A percentile compares a stretch with the other conserved stretches of the same genome.
These are phyloP conservation scores for Trachymyrmex septentrionalis DNA, from an alignment of 1,140 invertebrate species.

Conservation along the genomic window DNA sequence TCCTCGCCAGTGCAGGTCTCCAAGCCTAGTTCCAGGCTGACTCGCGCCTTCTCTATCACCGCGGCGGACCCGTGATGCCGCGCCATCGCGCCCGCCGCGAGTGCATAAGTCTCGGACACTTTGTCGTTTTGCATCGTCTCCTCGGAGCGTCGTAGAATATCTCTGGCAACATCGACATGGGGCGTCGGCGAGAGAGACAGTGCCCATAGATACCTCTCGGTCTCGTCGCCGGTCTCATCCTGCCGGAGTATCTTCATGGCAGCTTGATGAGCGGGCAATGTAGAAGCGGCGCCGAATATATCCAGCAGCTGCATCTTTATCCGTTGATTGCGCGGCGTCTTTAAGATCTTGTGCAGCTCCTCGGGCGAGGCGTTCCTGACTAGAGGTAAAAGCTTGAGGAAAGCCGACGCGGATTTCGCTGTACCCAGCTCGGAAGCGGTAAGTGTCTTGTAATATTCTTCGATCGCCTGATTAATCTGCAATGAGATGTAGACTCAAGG, in stretches of 20 bases:
- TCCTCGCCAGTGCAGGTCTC: slow-evolving; percentile 87
- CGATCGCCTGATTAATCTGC: slow-evolving; percentile 87
- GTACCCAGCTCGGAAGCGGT: slow-evolving; percentile 88
- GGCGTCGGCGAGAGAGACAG: slow-evolving; percentile 88
- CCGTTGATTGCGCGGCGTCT: slow-evolving; percentile 80
- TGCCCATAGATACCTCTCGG: slow-evolving; percentile 92
- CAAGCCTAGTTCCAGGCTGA: slow-evolving; percentile 86
- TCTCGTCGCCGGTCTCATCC: slow-evolving; percentile 87
- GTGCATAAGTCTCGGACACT: slow-evolving; percentile 89
- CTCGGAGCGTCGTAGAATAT: slow-evolving; percentile 87
- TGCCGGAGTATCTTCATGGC: slow-evolving; percentile 89
- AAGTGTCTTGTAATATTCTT: slow-evolving; percentile 86
- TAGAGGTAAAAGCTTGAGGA: slow-evolving; percentile 88
- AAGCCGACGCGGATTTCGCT: slow-evolving; percentile 88
- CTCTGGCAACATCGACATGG: slow-evolving; percentile 87
- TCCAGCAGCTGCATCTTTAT: slow-evolving; percentile 90
- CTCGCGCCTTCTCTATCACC: slow-evolving; percentile 85
- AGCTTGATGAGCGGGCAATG: slow-evolving; percentile 89
- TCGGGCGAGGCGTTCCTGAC: slow-evolving; percentile 87
- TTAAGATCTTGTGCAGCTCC: slow-evolving; percentile 89
- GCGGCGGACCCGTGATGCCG: slow-evolving; percentile 81
- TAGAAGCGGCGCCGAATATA: slow-evolving; percentile 90
- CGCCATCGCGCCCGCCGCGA: slow-evolving; percentile 89
- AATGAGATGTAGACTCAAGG: slow-evolving; percentile 50
- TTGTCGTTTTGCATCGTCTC: slow-evolving; percentile 87